Evolutionary conservation across 1,140 invertebrate genomes (phyloP).

Genomic region (Homalodisca vitripennis): DNA sequence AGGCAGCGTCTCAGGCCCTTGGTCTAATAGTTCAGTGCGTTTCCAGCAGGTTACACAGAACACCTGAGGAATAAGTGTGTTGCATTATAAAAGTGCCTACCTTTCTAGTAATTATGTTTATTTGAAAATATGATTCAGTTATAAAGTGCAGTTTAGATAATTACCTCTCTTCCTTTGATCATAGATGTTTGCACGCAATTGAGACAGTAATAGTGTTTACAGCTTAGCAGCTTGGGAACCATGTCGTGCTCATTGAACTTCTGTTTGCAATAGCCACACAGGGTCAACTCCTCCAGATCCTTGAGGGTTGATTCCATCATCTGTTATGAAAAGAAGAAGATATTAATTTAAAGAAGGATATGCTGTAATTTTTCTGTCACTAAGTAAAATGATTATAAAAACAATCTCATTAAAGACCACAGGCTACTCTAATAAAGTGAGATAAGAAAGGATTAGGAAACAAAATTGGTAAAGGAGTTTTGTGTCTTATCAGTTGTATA

Average conservation of each 20-base stretch:
- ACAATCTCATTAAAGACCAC: no score
- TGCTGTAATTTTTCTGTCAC: no score
- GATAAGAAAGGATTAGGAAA: no score
- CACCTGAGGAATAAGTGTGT: conserved; percentile 42
- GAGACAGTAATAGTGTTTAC: conserved; percentile 74
- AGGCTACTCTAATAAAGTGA: no score
- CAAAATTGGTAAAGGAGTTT: no score
- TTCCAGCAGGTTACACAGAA: conserved; percentile 70
- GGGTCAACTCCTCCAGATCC: conserved; percentile 66
- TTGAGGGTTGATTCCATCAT: conserved; percentile 45
- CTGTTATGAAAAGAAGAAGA: no score
- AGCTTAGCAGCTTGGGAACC: conserved; percentile 69
- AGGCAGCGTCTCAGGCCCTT: conserved; percentile 61
- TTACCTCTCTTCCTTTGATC: conserved; percentile 56
- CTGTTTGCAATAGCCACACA: conserved; percentile 66
- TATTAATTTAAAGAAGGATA: no score
- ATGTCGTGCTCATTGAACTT: conserved; percentile 67
- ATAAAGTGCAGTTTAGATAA: no score
- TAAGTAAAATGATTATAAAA: no score
- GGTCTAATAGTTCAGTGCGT: conserved; percentile 59
- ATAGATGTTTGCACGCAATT: conserved; percentile 66
- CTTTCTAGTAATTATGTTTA: no score
- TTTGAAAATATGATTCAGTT: no score
- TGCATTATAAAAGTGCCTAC: background rate
- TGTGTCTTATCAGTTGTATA: no score